A percentile compares a stretch with the other conserved stretches of the same genome.
Evolutionary conservation across 2,797 vertebrate genomes (phyloP).

Genomic region (Stomatorhinus walkeri): DNA sequence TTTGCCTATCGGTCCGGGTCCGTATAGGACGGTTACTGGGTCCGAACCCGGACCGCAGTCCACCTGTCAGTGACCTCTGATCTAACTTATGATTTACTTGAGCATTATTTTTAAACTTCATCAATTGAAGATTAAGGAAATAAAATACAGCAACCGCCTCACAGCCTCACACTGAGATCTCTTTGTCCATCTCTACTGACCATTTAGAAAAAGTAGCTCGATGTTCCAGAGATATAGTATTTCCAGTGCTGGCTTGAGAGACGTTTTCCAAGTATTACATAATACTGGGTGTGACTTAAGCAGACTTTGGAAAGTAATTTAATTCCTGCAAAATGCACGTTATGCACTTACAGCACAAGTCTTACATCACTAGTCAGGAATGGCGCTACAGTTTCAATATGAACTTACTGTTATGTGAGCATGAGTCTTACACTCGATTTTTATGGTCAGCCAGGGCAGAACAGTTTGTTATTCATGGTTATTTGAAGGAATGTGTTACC

Average conservation of each 20-base stretch:
- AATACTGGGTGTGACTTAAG: background rate
- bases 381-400: background rate
- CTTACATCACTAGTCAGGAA: constrained; percentile 3
- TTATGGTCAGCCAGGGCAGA: background rate
- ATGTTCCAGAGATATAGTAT: background rate
- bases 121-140: background rate
- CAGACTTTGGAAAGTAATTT: background rate
- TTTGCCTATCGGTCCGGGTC: too few relatives aligned
- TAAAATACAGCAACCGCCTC: background rate
- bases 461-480: background rate
- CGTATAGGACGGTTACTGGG: too few relatives aligned
- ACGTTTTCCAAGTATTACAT: background rate
- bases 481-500: background rate
- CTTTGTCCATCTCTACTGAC: background rate
- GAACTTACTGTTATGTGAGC: background rate
- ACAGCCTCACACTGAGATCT: background rate
- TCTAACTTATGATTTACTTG: background rate
- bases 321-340: background rate
- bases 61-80: background rate
- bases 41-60: too few relatives aligned
- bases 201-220: background rate
- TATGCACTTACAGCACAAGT: background rate
- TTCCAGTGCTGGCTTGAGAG: background rate
- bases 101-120: background rate
- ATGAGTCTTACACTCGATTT: background rate